Base-by-base conservation (phyloP, 2,888 invertebrate genomes). In the Boloria euphrosyne region DNA sequence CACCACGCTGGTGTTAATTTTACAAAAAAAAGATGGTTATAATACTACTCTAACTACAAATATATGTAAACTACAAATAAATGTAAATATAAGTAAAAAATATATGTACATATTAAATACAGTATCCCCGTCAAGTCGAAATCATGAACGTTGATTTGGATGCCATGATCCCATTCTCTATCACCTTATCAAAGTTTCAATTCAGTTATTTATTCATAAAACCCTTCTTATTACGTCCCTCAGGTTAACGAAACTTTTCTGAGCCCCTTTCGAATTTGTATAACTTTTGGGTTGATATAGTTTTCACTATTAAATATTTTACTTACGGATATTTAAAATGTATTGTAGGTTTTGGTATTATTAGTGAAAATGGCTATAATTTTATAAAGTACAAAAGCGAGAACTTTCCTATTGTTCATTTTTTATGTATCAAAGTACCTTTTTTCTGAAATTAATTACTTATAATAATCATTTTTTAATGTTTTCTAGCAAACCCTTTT, bases 111-210 rank as follows among this genome's bases (percentile, higher is more conserved):
- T 10, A 10, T 38, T 38, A 38, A 1, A 38, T 38, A 31, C 31
- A 13, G 31, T 31, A 44, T 46, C 22, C 31, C 46, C 6, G 22
- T 27, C 27, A 10, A 57, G 46, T n/a, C 44, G 22, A 22, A 46
- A 46, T 44, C 22, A 18, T 4, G 44, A 22, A 22, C 46, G 22
- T 57, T 57, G 46, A 57, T 78, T 78, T 76, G 75, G 74, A 75
- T 76, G 74, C 71, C 74, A 71, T 71, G 71, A 72, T 71, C 62
- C 68, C 63, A 65, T 69, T 62, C 69, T 67, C 69, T 70, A 74
- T 78, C 70, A 69, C 58, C 76, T 77, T 77, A 80, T 83, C 79
- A 81, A 84, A 77, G 54, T 79, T 83, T 78, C 74, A 81, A 64
- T 52, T 51, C 50, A 57, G 71, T 76, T 78, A 76, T 74, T 76